Evolutionary conservation across 2,888 invertebrate species (phyloP).

Genomic region (Plebejus anna): DNA sequence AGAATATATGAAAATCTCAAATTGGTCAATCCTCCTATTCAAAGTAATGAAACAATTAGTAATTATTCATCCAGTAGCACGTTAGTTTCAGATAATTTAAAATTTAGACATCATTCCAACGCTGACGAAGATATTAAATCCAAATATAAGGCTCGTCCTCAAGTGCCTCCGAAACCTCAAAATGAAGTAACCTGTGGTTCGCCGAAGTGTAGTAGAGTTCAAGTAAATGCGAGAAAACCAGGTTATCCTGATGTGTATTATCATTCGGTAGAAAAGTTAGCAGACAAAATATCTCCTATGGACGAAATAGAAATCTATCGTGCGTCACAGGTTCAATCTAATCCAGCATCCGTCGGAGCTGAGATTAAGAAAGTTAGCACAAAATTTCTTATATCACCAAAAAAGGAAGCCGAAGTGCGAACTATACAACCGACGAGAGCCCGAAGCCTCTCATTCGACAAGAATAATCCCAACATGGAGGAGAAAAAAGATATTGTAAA

Average conservation of each 20-base stretch:
- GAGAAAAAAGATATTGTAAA: conserved; percentile 28
- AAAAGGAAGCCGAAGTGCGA: conserved; percentile 71
- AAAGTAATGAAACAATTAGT: conserved; percentile 48
- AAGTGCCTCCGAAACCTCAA: conserved; percentile 51
- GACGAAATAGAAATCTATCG: conserved; percentile 61
- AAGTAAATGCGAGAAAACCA: conserved; percentile 38
- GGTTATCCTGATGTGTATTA: conserved; percentile 67
- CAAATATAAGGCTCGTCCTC: conserved; percentile 51
- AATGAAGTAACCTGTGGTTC: conserved; percentile 45
- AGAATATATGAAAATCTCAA: conserved; percentile 67
- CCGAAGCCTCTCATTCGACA: conserved; percentile 64
- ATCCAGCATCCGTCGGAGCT: conserved; percentile 68
- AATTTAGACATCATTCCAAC: conserved; percentile 39
- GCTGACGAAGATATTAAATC: conserved; percentile 42
- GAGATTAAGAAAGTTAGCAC: conserved; percentile 73
- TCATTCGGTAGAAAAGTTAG: conserved; percentile 65
- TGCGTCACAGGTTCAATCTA: conserved; percentile 53
- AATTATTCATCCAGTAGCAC: conserved; percentile 67
- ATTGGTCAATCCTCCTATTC: conserved; percentile 40
- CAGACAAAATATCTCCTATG: conserved; percentile 54
- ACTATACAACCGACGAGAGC: conserved; percentile 69
- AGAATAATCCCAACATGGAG: conserved; percentile 41
- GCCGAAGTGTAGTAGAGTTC: conserved; percentile 37
- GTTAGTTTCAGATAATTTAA: conserved; percentile 61
- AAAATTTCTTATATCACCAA: conserved; percentile 68